Base-by-base conservation (phyloP, 2,113 vertebrate species). In the Nibea albiflora region DNA sequence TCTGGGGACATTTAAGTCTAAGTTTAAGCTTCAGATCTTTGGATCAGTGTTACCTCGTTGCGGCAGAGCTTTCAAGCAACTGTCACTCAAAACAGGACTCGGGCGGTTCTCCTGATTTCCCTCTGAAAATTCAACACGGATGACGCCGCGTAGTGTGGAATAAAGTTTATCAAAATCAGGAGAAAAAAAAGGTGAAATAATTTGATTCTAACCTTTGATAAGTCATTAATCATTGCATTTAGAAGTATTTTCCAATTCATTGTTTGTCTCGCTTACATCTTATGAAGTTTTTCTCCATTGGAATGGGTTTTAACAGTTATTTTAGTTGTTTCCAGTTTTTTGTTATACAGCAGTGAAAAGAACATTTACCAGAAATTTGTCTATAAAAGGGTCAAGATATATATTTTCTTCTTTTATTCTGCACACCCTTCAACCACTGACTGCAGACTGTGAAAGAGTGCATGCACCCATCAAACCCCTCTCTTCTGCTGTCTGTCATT, bases 1-100 rank as follows among this genome's bases (percentile, higher is more conserved):
- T 89, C 87, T 17, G 26, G 83, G 78, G 80, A 88, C 61, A 17
- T 71, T 75, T 80, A 75, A 80, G 71, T 84, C 70, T 54, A 66
- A 85, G 11, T 87, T 89, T 69, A 80, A 88, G 85, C 19, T 67
- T 35, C 66, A 54, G 44, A 61, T 89, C 76, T 83, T 70, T 58
- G 65, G 70, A 84, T 82, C 66, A 16, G 35, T 20, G 70, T 80
- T 70, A 66, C 54, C 46, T 83, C 26, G 5, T 44, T 46, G 31
- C 49, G 49, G 65, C 5, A 53, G 50, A 16, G 50, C 35, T 77
- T 78, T 83, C 60, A 77, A 81, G 81, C 44, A 68, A 42, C 19
- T 80, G 81, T 73, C 83, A 60, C 35, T 82, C 56, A 65, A 70
- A 88, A 85, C 16, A n/a, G 26, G 54, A 84, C 53, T 54, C 20